Evolutionary conservation across 2,113 vertebrate species (phyloP), one percentile per base, ranked within the genome.

Genomic region (Cathartes aura): DNA sequence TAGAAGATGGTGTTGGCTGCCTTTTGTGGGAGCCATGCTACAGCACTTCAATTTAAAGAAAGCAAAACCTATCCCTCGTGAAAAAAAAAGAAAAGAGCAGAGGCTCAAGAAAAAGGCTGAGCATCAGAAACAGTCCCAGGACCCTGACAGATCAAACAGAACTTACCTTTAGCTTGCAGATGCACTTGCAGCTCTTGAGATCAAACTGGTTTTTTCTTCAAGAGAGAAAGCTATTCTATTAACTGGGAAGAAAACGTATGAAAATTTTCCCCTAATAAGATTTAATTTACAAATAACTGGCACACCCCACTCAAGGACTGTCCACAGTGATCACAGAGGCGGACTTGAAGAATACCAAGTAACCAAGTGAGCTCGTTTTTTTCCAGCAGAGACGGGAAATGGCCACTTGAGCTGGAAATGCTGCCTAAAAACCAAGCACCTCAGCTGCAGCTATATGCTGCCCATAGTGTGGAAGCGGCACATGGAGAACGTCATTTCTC

Each of bases 221-320:
- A 23, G 63, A 84, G 20, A 47, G 16, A 59, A 92, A 89, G 15
- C 6, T 26, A 20, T 62, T 83, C 24, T 55, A 26, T 21, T 34
- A 67, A 47, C 1, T 2, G 20, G 38, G 9, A 23, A 83, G 38
- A 73, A 66, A 62, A 3, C 0, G 0, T 0, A 48, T 15, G 5
- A 38, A 66, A 12, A 0, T 30, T 38, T 91, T 23, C 7, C 22
- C 8, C 8, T 52, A 30, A 30, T 7, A 66, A 48, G 81, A 20
- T 22, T 17, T 45, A 64, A 60, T 74, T 78, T 78, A 48, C 32
- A 79, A 63, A 34, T 40, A 36, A 47, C 29, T 67, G 26, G 8
- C 16, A n/a, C 21, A 43, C 3, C 21, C 21, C 23, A 34, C 19
- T 27, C 30, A 32, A 72, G 15, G 34, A 34, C 56, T 47, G n/a